Percentiles rank a stretch among this genome's conserved stretches.
Conservation (phyloP, 2,797 vertebrate genomes). For the Balearica regulorum region DNA sequence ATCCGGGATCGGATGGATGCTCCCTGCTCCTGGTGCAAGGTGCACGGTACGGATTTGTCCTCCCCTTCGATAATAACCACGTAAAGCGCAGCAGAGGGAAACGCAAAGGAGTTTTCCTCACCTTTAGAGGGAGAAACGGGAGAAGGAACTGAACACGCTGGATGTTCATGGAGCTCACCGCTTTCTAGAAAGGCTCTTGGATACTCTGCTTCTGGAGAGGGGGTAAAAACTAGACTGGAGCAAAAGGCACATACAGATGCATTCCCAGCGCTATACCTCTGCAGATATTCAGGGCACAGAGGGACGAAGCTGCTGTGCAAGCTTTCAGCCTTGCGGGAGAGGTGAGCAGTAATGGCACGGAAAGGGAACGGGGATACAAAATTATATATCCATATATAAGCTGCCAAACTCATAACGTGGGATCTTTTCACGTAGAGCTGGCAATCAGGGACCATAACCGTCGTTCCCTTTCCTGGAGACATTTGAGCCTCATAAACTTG, state of each 20-base stretch:
- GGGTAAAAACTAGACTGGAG: neutral
- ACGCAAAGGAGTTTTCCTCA: neutral
- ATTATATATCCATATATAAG: neutral
- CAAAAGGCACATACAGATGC: neutral
- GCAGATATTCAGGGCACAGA: neutral
- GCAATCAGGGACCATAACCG: accelerated
- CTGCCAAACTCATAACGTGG: neutral
- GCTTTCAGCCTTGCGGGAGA: neutral
- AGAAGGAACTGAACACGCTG: neutral
- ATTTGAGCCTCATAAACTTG: neutral
- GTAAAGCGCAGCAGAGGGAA: neutral
- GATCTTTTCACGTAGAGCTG: neutral
- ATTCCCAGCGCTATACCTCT: neutral
- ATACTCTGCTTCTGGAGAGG: neutral
- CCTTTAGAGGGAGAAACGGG: neutral
- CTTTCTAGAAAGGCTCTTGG: neutral
- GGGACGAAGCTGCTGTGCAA: neutral
- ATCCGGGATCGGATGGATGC: accelerated
- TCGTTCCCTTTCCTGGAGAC: neutral
- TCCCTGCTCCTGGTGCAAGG: neutral
- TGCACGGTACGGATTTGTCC: neutral
- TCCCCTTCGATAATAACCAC: accelerated
- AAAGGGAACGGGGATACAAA: neutral
- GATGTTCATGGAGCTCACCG: neutral
- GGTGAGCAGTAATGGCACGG: neutral